Evolutionary conservation across 2,113 vertebrate species (phyloP).

Genomic region (Microcebus ravelobensis): DNA sequence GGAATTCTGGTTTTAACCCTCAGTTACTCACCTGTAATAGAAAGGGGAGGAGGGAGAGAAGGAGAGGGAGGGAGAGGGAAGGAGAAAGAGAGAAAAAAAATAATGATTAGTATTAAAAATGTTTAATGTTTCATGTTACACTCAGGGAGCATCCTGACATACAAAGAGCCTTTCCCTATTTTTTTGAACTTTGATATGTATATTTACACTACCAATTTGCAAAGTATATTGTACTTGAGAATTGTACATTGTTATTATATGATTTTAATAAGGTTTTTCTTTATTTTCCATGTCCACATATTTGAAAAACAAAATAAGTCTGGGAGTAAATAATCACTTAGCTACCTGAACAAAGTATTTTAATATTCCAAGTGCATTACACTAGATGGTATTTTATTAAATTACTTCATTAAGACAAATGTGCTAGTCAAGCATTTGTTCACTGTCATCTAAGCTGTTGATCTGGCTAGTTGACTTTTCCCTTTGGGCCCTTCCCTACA

Average conservation of each 20-base stretch:
- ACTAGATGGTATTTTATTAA: not conserved
- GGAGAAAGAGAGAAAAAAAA: conserved; percentile 34
- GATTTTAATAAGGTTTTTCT: not conserved
- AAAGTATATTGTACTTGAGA: not conserved
- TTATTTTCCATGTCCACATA: not conserved
- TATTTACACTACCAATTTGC: not conserved
- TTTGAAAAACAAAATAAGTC: not conserved
- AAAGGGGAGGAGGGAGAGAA: not conserved
- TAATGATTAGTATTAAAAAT: conserved; percentile 45
- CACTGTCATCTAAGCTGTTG: conserved; percentile 47
- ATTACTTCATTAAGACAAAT: conserved; percentile 41
- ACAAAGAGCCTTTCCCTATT: not conserved
- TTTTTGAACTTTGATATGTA: not conserved
- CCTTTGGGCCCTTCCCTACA: conserved; percentile 7
- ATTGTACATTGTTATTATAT: not conserved
- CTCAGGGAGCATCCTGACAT: not conserved
- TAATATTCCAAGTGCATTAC: not conserved
- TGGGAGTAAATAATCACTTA: not conserved
- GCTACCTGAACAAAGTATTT: not conserved
- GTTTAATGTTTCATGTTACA: not conserved
- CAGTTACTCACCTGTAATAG: conserved; percentile 87
- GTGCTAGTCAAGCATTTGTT: conserved; percentile 37
- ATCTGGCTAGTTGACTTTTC: conserved; percentile 17
- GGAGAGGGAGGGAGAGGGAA: not conserved
- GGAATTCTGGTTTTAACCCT: conserved; percentile 79